Evolutionary conservation across 2,888 invertebrate species (phyloP), one percentile per base, ranked within the genome.

Genomic region (Carterocephalus palaemon): DNA sequence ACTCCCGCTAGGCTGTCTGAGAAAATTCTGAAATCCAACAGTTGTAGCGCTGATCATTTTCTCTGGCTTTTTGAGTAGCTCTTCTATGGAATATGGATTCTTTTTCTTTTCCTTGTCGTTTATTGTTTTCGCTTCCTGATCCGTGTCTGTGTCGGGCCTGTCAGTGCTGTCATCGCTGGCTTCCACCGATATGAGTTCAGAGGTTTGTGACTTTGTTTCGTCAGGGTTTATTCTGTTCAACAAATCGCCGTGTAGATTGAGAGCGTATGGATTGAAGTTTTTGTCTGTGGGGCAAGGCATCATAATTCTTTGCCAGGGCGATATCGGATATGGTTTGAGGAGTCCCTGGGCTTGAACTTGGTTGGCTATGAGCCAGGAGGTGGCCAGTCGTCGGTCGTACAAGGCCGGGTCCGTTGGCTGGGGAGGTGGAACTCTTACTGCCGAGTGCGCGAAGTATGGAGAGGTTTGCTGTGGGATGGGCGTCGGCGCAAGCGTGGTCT

Each of bases 1-100:
- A 53, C 88, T 88, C 0, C 90, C 90, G 54, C 89, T 89, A 0
- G 90, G 90, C 53, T 90, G 90, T 10, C 90, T 74, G 4, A 89
- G 75, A 38, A 88, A 84, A 39, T 86, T 80, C 48, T 74, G 75
- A 32, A 84, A 79, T 2, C 67, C 75, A 13, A 79, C 63, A 4
- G 86, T 79, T 45, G 66, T 66, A 0, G 75, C 60, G 41, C 64
- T 73, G 0, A 77, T 74, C 57, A 89, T 89, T 64, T 91, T 92
- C 52, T 91, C 92, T 0, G 94, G 94, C 58, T 94, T 94, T 67
- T 95, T 95, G 16, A 95, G 67, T 4, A 95, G 72, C 64, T 95
- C 95, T 59, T 95, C 95, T 65, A 96, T 96, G 1, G 95, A 95
- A 66, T 95, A 96, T 0, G 95, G 95, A 67, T 94, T 95, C 51